Evolutionary conservation across 2,113 vertebrate genomes (phyloP).

Genomic region (Myotis lucifugus): DNA sequence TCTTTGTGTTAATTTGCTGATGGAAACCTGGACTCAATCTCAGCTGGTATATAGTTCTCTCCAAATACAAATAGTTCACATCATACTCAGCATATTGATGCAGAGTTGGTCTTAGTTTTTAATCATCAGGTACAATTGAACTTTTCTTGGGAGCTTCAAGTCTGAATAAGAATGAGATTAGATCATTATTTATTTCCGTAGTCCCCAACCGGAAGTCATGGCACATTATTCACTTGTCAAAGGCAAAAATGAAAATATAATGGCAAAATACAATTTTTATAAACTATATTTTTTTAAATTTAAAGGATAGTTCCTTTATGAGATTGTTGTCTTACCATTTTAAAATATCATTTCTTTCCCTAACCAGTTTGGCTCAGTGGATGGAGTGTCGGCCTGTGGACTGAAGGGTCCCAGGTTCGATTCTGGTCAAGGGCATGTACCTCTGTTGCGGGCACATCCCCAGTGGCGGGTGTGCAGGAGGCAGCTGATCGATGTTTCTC

Average conservation of each 20-base stretch:
- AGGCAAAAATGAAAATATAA: constrained; percentile 37
- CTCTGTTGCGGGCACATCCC: no score
- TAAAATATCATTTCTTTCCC: not conserved
- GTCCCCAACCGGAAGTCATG: not conserved
- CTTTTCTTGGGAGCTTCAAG: constrained; percentile 21
- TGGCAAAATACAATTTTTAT: constrained; percentile 11
- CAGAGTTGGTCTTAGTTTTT: constrained; percentile 10
- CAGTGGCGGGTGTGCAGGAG: no score
- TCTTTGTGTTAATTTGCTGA: constrained; percentile 30
- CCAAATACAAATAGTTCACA: not conserved
- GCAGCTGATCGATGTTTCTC: no score
- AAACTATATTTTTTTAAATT: not conserved
- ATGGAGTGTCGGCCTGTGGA: no score
- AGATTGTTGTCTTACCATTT: not conserved
- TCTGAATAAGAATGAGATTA: constrained; percentile 21
- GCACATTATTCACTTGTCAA: constrained; percentile 13
- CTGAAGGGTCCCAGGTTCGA: no score
- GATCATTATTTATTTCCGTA: not conserved
- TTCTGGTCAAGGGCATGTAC: no score
- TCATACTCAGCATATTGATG: not conserved
- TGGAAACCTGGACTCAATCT: constrained; percentile 7
- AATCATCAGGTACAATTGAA: not conserved
- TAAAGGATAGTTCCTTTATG: not conserved
- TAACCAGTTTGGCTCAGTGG: no score
- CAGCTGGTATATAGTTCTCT: not conserved